Conservation (phyloP, 1,140 invertebrate genomes). For the Melanaphis sacchari region DNA sequence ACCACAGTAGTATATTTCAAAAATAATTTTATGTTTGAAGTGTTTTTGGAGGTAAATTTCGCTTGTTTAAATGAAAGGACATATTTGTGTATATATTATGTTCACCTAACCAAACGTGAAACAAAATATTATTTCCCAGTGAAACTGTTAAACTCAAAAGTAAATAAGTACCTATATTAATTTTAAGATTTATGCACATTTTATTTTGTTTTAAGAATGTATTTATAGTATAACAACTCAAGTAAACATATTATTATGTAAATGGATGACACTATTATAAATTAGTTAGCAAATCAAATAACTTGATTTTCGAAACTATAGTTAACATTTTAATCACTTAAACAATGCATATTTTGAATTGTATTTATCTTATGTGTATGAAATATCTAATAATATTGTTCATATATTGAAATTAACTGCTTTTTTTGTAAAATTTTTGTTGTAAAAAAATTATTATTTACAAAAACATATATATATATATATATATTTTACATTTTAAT, state of each 20-base stretch:
- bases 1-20: not conserved
- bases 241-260: not conserved
- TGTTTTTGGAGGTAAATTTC: not conserved
- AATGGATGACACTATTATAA: not conserved
- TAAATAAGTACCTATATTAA: not conserved
- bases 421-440: not conserved
- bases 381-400: not conserved
- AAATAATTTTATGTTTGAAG: not conserved
- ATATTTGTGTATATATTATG: not conserved
- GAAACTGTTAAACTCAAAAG: not conserved
- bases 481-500: not conserved
- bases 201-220: not conserved
- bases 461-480: too few relatives aligned
- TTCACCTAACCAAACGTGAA: not conserved
- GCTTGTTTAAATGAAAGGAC: not conserved
- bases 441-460: not conserved
- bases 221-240: not conserved
- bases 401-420: not conserved
- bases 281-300: not conserved
- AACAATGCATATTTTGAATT: not conserved
- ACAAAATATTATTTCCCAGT: not conserved
- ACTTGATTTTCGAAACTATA: not conserved
- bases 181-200: not conserved
- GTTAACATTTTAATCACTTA: not conserved
- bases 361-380: not conserved